Base-by-base conservation (phyloP, 2,888 invertebrate genomes). In the Sclerodermus sp. region DNA sequence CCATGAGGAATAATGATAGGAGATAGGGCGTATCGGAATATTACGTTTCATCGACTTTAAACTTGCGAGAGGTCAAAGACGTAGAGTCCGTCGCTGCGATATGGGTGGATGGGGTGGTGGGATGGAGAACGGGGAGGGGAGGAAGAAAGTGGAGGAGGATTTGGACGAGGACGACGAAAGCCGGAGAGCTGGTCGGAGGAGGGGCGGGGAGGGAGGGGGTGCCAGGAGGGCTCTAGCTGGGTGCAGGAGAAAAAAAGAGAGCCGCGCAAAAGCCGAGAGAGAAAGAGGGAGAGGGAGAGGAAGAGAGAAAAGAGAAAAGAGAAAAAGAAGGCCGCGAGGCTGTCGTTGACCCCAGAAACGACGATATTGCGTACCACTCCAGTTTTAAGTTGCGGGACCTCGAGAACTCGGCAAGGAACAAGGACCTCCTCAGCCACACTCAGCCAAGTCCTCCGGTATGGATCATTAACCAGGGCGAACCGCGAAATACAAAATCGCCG, bases 381-480 rank as follows among this genome's bases (percentile, higher is more conserved):
- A 74, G 71, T 71, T 34, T 72, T 70, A 73, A 76, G 73, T 71
- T 67, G 34, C 57, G 58, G 57, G 64, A 55, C 59, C 64, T 55
- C 69, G 66, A 70, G 68, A 71, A 65, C 67, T 64, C 62, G 64
- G 66, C 61, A 67, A 71, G 66, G 67, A 73, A 71, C 58, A 67
- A 73, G 74, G 73, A 74, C 76, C 73, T 67, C 62, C 73, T 73
- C 72, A 73, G 74, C 73, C 74, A 72, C 72, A 75, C 74, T 75
- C 70, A 72, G 67, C 66, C 64, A 47, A 61, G 66, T 72, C 71
- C 74, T 74, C 68, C 61, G 60, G 56, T 64, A 71, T 61, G 76
- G 73, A 76, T 75, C 75, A 73, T 74, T 75, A 74, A 73, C 68
- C 69, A 59, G 64, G 55, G 65, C 56, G 62, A 64, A 68, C 68